Conservation (phyloP, 1,140 invertebrate species). For the Macrocentrus cingulum region DNA sequence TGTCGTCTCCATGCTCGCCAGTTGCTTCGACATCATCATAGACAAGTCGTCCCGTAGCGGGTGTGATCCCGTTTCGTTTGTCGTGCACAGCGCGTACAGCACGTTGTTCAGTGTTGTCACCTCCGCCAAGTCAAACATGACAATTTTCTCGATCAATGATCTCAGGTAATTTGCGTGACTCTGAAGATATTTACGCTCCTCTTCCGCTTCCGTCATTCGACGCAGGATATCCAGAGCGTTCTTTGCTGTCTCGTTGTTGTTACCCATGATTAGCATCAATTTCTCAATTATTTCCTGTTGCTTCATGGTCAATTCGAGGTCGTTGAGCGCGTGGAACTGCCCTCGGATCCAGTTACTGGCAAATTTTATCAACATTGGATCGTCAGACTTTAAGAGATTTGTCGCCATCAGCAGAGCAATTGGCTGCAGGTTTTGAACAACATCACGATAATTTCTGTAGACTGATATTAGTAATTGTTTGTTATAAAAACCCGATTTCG, state of each 20-base stretch:
- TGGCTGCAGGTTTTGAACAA: conserved; percentile 43
- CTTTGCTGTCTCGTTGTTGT: conserved; percentile 47
- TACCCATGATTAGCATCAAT: conserved; percentile 47
- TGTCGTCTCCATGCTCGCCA: conserved; percentile 58
- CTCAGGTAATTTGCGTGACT: conserved; percentile 52
- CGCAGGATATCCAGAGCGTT: conserved; percentile 44
- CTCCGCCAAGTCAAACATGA: conserved; percentile 62
- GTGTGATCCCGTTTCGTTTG: conserved; percentile 49
- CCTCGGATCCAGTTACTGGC: conserved; percentile 48
- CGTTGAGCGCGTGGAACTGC: conserved; percentile 44
- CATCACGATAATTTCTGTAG: conserved; percentile 44
- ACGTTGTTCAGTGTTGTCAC: conserved; percentile 61
- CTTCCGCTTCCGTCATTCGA: conserved; percentile 42
- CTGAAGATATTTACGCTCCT: conserved; percentile 44
- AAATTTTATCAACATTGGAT: conserved; percentile 44
- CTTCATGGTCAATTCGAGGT: conserved; percentile 34
- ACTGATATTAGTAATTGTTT: conserved; percentile 37
- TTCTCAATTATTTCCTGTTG: conserved; percentile 50
- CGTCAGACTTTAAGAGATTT: conserved; percentile 45
- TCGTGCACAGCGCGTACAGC: conserved; percentile 58
- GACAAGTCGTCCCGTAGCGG: conserved; percentile 64
- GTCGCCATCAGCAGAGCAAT: conserved; percentile 41
- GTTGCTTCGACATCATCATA: conserved; percentile 66
- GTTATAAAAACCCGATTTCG: conserved; percentile 48
- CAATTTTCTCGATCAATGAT: conserved; percentile 63